These are phyloP conservation scores for Chamaea fasciata DNA, from an alignment of 2,113 vertebrate species.

Conservation along the genomic window DNA sequence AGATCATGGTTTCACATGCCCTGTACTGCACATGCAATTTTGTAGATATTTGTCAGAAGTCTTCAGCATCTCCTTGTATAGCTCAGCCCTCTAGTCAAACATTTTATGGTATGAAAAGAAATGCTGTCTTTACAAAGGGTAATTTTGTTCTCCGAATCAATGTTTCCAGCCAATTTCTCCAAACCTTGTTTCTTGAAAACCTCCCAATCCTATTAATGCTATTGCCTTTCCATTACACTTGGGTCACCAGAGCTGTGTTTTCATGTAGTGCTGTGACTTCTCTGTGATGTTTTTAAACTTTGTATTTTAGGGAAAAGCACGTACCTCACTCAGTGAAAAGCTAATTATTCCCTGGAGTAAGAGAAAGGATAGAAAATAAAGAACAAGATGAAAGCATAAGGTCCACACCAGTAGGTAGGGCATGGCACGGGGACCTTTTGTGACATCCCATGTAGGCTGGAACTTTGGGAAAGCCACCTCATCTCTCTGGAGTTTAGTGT, in stretches of 20 bases:
- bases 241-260: not conserved
- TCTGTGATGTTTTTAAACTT: not conserved
- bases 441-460: not conserved
- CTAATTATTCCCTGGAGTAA: not conserved
- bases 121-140: not conserved
- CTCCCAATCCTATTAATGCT: not conserved
- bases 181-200: not conserved
- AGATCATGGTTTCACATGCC: rapidly evolving
- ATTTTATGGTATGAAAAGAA: not conserved
- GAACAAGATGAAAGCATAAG: not conserved
- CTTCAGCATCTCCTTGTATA: not conserved
- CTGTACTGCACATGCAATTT: rapidly evolving
- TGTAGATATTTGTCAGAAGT: not conserved
- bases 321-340: not conserved
- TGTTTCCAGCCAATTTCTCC: not conserved
- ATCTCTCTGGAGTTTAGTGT: not conserved
- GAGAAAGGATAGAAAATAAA: not conserved
- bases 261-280: not conserved
- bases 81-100: not conserved
- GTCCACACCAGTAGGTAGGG: not conserved
- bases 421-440: not conserved
- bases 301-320: not conserved
- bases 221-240: not conserved
- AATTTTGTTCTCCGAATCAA: not conserved
- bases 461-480: not conserved